phyloP scores from a whole-genome alignment of 2,888 invertebrate genomes.

The Cephus nigrinus region DNA sequence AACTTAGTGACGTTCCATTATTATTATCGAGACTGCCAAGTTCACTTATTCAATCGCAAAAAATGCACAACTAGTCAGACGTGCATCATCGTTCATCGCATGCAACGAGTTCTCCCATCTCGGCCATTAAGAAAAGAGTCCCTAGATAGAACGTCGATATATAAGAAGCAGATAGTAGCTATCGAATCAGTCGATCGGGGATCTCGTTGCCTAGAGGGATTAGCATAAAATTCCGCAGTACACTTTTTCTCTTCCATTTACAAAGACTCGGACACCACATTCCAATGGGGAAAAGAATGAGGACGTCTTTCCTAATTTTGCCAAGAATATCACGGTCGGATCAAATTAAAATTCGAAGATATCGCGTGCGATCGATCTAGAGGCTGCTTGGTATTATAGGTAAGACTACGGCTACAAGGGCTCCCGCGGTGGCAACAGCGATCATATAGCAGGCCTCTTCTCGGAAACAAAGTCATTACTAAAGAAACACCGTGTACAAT shows the following conservation, averaged over 20 bases:
- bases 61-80: neutral
- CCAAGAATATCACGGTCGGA: neutral
- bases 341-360: neutral
- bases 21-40: neutral
- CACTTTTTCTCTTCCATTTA: neutral
- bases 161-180: neutral
- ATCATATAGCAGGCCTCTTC: conserved; percentile 10
- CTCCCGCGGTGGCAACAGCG: conserved; percentile 6
- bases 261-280: neutral
- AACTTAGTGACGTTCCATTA: neutral
- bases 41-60: neutral
- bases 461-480: conserved; percentile 25
- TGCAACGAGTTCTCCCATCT: neutral
- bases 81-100: neutral
- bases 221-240: neutral
- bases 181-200: neutral
- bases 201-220: neutral
- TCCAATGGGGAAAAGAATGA: neutral
- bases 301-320: neutral
- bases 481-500: conserved; percentile 17
- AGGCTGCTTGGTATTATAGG: neutral
- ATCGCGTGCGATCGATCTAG: neutral
- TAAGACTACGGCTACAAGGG: neutral
- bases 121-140: neutral
- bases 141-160: neutral